Evolutionary conservation across 2,113 vertebrate species (phyloP).

Genomic region (Xiphophorus hellerii): DNA sequence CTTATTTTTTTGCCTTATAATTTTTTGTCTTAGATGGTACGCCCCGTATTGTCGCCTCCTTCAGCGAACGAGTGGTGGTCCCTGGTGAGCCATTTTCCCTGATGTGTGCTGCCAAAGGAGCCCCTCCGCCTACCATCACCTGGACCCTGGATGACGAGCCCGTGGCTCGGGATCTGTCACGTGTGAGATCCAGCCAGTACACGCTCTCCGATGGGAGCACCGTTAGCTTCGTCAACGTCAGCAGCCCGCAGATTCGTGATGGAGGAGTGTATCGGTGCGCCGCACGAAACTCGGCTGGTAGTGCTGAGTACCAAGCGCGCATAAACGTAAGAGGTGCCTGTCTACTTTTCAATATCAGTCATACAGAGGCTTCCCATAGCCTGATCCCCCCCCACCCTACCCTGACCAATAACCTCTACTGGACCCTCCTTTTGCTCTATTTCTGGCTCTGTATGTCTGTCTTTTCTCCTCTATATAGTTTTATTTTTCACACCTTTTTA

Average conservation of each 20-base stretch:
- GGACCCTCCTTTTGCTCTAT: conserved; percentile 48
- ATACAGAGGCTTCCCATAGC: conserved; percentile 83
- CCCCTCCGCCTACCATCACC: conserved; percentile 93
- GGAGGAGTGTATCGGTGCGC: conserved; percentile 98
- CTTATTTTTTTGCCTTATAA: not conserved
- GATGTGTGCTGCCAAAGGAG: conserved; percentile 95
- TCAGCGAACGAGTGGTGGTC: conserved; percentile 97
- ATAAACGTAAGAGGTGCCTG: conserved; percentile 99
- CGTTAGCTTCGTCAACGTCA: conserved; percentile 95
- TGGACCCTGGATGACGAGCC: conserved; percentile 98
- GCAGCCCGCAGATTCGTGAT: conserved; percentile 93
- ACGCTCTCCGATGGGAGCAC: conserved; percentile 95
- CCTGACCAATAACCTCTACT: conserved; percentile 53
- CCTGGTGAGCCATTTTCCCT: conserved; percentile 96
- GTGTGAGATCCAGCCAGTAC: conserved; percentile 92
- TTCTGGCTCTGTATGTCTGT: conserved; percentile 70
- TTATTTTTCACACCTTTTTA: not conserved
- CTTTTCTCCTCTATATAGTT: conserved; percentile 20
- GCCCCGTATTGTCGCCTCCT: conserved; percentile 94
- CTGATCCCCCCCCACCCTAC: conserved; percentile 54
- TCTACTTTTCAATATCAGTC: conserved; percentile 99
- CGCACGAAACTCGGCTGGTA: conserved; percentile 98
- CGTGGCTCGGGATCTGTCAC: conserved; percentile 86
- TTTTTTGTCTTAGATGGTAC: conserved; percentile 86
- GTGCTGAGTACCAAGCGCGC: conserved; percentile 99